Evolutionary conservation across 1,140 invertebrate genomes (phyloP), one percentile per base, ranked within the genome.

Genomic region (Pogonus chalceus): DNA sequence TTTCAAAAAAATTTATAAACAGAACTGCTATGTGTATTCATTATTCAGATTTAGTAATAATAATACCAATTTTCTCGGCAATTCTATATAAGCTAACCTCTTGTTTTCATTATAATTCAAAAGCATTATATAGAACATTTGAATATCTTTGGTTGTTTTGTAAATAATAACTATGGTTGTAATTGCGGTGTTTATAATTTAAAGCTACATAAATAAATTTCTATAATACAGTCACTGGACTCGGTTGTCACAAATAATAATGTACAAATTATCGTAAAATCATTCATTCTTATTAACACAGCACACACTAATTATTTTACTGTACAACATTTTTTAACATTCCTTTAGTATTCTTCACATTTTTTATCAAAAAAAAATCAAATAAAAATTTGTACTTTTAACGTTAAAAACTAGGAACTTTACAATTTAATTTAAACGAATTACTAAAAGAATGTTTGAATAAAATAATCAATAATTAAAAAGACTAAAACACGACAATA

Each of bases 141-240:
- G 26, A 14, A 7, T 18, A 43, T 43, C 37, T 43, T 43, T 43
- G 37, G 37, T 43, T 43, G n/a, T n/a, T n/a, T n/a, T n/a, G 37
- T 43, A 18, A 31, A 31, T 31, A 31, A 31, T 7, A 31, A 7
- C 7, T 31, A 14, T 31, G 4, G 4, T 31, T 14, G 26, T 31
- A 31, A 31, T 14, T 7, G 26, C 26, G 26, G 37, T 9, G 18
- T 16, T 18, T 43, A 43, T 43, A 43, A 9, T 7, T 18, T 43
- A 43, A 43, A 43, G 9, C 9, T 43, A 31, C 18, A 18, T 12
- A 43, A 43, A 43, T 43, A 43, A 43, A 43, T 16, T 9, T 14
- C 26, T 43, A 43, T 43, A 43, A 43, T 43, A 43, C 37, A 43
- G 37, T 43, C 37, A 43, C 37, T 43, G 37, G 37, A 43, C 37